Evolutionary conservation across 2,113 vertebrate species (phyloP).

Genomic region (Eublepharis macularius): DNA sequence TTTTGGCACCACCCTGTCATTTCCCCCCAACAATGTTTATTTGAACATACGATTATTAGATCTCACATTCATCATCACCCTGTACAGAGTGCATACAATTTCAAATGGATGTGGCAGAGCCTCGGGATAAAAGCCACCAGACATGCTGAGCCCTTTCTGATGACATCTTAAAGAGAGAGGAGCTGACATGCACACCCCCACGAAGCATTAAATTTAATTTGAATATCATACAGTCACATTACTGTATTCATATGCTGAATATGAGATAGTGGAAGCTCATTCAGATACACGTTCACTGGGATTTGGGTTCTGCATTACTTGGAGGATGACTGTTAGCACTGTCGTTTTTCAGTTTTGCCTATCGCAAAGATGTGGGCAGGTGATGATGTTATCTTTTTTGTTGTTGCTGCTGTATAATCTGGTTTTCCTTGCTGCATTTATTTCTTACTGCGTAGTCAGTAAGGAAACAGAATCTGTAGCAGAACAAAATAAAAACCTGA

Average conservation of each 20-base stretch:
- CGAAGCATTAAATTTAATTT: not conserved
- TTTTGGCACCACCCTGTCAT: conserved; percentile 17
- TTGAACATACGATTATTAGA: conserved; percentile 23
- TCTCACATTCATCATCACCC: conserved; percentile 15
- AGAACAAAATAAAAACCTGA: conserved; percentile 20
- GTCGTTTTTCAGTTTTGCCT: conserved; percentile 56
- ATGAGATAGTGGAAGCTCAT: not conserved
- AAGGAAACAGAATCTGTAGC: not conserved
- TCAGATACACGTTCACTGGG: not conserved
- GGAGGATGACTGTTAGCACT: conserved; percentile 58
- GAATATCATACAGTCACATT: not conserved
- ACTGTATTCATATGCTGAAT: not conserved
- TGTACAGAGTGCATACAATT: not conserved
- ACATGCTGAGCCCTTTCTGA: not conserved
- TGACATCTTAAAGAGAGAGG: not conserved
- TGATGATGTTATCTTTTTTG: conserved; percentile 61
- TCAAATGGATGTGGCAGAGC: not conserved
- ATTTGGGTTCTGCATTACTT: not conserved
- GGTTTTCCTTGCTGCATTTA: not conserved
- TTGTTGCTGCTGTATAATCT: conserved; percentile 2
- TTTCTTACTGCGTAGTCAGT: not conserved
- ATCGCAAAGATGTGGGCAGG: conserved; percentile 53
- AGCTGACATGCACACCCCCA: not conserved
- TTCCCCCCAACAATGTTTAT: conserved; percentile 18
- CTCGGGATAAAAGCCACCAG: not conserved